Conservation (phyloP, 2,113 vertebrate genomes). For the Cyprinodon variegatus region DNA sequence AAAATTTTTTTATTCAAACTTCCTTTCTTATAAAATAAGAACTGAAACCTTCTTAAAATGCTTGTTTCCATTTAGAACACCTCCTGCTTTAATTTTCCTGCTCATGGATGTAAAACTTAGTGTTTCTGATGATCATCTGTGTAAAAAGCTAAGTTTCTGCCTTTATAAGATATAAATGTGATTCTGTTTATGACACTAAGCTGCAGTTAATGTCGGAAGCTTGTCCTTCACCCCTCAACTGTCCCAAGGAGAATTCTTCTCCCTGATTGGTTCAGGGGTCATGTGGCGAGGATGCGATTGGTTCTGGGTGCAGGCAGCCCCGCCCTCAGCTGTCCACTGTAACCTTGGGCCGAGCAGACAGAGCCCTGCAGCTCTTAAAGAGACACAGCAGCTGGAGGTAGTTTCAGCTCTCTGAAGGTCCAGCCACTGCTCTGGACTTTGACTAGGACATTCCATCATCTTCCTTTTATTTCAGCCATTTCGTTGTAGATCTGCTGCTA, state of each 20-base stretch:
- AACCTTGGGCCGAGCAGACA: conserved; percentile 41
- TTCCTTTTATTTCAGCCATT: not conserved
- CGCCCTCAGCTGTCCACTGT: conserved; percentile 7
- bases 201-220: not conserved
- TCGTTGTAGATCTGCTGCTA: not conserved
- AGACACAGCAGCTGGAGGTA: not conserved
- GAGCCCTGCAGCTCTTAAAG: conserved; percentile 27
- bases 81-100: too few species aligned
- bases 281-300: conserved; percentile 20
- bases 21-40: too few species aligned
- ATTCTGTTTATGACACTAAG: not conserved
- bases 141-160: not conserved
- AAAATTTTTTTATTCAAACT: not conserved
- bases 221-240: not conserved
- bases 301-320: conserved; percentile 1
- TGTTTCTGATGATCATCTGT: not conserved
- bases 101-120: too few species aligned
- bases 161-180: not conserved
- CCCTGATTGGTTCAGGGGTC: conserved; percentile 42
- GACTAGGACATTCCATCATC: not conserved
- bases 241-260: not conserved
- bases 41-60: not conserved
- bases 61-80: too few species aligned
- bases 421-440: not conserved
- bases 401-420: not conserved